Percentiles rank a stretch among this genome's conserved stretches.
These are phyloP conservation scores for Timema podura DNA, from an alignment of 2,888 invertebrate species.

Conservation along the genomic window DNA sequence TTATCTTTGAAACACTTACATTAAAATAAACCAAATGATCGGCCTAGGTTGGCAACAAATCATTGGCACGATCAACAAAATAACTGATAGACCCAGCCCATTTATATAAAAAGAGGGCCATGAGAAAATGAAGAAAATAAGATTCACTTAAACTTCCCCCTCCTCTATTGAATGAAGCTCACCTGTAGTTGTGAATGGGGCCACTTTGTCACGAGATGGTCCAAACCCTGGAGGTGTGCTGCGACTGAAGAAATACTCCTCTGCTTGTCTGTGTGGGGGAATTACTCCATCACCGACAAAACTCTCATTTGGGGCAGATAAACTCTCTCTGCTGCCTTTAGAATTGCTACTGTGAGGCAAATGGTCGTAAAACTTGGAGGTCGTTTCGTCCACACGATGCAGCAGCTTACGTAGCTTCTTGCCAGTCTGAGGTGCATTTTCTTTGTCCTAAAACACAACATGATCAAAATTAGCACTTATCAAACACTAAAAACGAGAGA, in stretches of 20 bases:
- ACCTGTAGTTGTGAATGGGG: too few relatives aligned
- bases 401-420: slow-evolving; percentile 46
- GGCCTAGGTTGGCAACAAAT: too few relatives aligned
- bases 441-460: slow-evolving; percentile 45
- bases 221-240: not conserved
- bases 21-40: too few relatives aligned
- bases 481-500: too few relatives aligned
- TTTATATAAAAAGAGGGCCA: too few relatives aligned
- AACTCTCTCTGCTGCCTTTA: slow-evolving; percentile 22
- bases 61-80: too few relatives aligned
- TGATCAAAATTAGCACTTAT: not conserved
- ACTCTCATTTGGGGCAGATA: slow-evolving; percentile 35
- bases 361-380: slow-evolving; percentile 22
- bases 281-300: slow-evolving; percentile 40
- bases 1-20: too few relatives aligned
- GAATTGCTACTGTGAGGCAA: not conserved
- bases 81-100: too few relatives aligned
- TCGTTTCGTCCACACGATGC: slow-evolving; percentile 34
- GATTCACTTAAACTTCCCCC: too few relatives aligned
- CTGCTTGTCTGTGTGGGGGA: slow-evolving; percentile 39
- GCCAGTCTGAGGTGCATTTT: slow-evolving; percentile 46
- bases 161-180: too few relatives aligned
- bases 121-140: too few relatives aligned
- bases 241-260: slow-evolving; percentile 38
- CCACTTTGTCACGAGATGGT: too few relatives aligned